Evolutionary conservation across 2,113 vertebrate species (phyloP).

Genomic region (Neoarius graeffei): DNA sequence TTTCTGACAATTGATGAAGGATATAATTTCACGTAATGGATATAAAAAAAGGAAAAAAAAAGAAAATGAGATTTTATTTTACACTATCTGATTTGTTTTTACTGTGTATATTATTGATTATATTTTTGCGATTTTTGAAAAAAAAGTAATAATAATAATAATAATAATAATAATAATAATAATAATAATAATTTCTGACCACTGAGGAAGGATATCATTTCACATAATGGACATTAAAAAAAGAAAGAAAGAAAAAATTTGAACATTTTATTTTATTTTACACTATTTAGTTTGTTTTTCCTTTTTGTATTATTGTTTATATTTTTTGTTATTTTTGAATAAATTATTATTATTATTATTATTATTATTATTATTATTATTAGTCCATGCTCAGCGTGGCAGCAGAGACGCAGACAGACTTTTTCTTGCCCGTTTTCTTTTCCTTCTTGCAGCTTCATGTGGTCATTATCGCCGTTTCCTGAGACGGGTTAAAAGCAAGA

Average conservation of each 20-base stretch:
- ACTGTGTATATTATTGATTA: too few species aligned
- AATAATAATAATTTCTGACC: too few species aligned
- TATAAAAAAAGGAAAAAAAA: too few species aligned
- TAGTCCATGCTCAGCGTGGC: not conserved
- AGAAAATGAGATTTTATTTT: too few species aligned
- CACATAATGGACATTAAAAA: not conserved
- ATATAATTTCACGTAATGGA: not conserved
- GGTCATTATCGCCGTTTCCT: not conserved
- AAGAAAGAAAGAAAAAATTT: not conserved
- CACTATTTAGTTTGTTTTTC: not conserved
- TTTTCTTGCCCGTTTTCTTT: not conserved
- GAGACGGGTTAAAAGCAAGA: not conserved
- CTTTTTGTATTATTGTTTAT: not conserved
- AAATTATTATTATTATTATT: conserved; percentile 16
- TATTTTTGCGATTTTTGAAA: too few species aligned
- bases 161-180: too few species aligned
- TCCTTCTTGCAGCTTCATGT: conserved; percentile 2
- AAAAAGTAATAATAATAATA: too few species aligned
- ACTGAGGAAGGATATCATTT: not conserved
- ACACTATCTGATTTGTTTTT: too few species aligned
- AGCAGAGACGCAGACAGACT: conserved; percentile 15
- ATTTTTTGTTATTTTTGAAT: not conserved
- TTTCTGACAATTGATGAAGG: not conserved
- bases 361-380: conserved; percentile 2
- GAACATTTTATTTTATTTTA: not conserved